Conservation (phyloP, 2,797 vertebrate genomes). For the Esox masquinongy region DNA sequence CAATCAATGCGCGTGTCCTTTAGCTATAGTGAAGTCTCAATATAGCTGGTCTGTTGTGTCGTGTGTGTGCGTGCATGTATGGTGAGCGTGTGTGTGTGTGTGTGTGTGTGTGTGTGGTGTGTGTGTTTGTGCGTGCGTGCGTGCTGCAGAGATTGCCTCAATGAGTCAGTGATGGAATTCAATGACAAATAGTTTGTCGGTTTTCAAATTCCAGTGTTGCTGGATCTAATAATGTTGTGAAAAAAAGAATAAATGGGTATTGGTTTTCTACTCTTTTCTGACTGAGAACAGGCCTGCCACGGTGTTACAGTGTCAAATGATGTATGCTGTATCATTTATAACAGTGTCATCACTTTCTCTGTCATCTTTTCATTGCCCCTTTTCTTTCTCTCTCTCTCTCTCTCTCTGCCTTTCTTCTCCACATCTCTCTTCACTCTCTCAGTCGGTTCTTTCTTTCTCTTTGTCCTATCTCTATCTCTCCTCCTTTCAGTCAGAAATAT, state of each 20-base stretch:
- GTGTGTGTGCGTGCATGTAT: constrained; percentile 2
- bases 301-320: too few relatives aligned
- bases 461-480: not conserved
- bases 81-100: too few relatives aligned
- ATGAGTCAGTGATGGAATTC: constrained; percentile 13
- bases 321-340: too few relatives aligned
- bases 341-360: too few relatives aligned
- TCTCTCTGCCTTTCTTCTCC: not conserved
- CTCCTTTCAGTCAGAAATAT: not conserved
- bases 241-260: not conserved
- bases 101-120: constrained; percentile 3
- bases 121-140: not conserved
- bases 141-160: not conserved
- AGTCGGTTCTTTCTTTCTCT: not conserved
- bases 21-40: constrained; percentile 15
- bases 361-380: too few relatives aligned
- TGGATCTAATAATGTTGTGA: constrained; percentile 12
- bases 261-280: not conserved
- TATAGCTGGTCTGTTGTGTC: constrained; percentile 6
- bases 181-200: constrained; percentile 7
- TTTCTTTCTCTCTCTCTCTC: too few relatives aligned
- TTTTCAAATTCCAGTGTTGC: constrained; percentile 15
- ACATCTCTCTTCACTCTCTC: not conserved
- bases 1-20: constrained; percentile 4
- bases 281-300: too few relatives aligned